Evolutionary conservation across 2,113 vertebrate genomes (phyloP).

Genomic region (Hippocampus zosterae): DNA sequence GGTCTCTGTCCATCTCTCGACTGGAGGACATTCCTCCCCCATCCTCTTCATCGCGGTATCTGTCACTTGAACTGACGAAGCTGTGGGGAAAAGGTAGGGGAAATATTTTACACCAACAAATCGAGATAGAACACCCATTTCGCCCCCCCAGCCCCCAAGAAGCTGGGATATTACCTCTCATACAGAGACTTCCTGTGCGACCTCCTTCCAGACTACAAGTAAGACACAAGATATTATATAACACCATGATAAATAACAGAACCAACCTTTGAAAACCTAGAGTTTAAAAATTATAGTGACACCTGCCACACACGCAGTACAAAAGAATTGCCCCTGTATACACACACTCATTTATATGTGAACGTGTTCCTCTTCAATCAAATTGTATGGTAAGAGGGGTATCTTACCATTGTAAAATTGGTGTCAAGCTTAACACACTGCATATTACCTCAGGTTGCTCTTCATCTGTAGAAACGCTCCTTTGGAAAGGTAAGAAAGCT

Average conservation of each 20-base stretch:
- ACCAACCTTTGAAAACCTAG: no score
- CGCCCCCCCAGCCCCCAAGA: no score
- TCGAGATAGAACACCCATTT: not conserved
- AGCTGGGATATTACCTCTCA: slow-evolving; percentile 75
- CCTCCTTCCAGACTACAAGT: slow-evolving; percentile 75
- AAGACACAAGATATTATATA: slow-evolving; percentile 11
- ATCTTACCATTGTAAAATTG: not conserved
- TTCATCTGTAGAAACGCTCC: slow-evolving; percentile 85
- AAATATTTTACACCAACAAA: not conserved
- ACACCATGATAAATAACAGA: not conserved
- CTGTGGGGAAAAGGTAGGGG: slow-evolving; percentile 45
- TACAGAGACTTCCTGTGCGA: slow-evolving; percentile 84
- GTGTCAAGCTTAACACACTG: not conserved
- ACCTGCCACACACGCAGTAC: no score
- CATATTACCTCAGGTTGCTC: slow-evolving; percentile 77
- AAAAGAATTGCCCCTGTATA: no score
- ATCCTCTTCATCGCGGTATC: slow-evolving; percentile 67
- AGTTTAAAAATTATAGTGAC: no score
- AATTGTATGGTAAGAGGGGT: no score
- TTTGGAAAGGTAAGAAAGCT: slow-evolving; percentile 88
- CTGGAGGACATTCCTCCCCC: slow-evolving; percentile 24
- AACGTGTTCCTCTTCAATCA: no score
- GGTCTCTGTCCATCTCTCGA: slow-evolving; percentile 50
- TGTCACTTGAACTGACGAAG: slow-evolving; percentile 81
- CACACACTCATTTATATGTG: no score